Percentiles rank a stretch among this genome's conserved stretches.
phyloP scores from a whole-genome alignment of 2,113 vertebrate species.

The Anhinga anhinga region DNA sequence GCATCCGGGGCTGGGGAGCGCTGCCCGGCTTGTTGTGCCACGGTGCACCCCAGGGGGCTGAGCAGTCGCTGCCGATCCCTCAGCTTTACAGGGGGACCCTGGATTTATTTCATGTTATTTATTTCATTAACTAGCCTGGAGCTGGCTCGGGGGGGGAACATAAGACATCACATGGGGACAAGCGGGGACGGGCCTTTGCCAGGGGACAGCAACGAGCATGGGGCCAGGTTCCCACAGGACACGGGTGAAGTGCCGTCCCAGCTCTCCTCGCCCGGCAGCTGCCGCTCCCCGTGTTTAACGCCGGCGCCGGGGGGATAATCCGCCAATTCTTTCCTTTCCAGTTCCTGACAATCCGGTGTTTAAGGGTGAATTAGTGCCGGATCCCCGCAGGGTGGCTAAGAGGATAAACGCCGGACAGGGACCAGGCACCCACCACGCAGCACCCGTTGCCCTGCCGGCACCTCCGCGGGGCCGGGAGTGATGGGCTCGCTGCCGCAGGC shows the following conservation, averaged over 20 bases:
- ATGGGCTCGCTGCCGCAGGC: rapidly evolving
- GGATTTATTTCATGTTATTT: background rate
- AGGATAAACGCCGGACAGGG: background rate
- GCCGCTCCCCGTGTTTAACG: background rate
- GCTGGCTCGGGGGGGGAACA: background rate
- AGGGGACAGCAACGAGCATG: rapidly evolving
- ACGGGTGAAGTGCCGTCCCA: rapidly evolving
- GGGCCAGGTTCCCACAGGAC: rapidly evolving
- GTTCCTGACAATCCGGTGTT: conserved; percentile 50
- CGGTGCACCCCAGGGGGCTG: background rate
- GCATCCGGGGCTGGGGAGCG: rapidly evolving
- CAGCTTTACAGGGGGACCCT: background rate
- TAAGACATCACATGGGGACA: rapidly evolving
- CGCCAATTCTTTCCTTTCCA: background rate
- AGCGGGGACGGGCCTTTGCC: rapidly evolving
- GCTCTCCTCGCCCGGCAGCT: background rate
- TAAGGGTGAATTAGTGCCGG: conserved; percentile 63
- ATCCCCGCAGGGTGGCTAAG: conserved; percentile 39
- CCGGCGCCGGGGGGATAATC: conserved; percentile 28
- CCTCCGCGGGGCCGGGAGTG: rapidly evolving
- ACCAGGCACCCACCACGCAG: background rate
- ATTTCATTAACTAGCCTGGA: background rate
- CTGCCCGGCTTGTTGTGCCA: background rate
- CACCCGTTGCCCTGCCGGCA: rapidly evolving
- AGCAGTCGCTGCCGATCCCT: background rate